phyloP scores from a whole-genome alignment of 2,113 vertebrate species.

The Crotalus viridis region DNA sequence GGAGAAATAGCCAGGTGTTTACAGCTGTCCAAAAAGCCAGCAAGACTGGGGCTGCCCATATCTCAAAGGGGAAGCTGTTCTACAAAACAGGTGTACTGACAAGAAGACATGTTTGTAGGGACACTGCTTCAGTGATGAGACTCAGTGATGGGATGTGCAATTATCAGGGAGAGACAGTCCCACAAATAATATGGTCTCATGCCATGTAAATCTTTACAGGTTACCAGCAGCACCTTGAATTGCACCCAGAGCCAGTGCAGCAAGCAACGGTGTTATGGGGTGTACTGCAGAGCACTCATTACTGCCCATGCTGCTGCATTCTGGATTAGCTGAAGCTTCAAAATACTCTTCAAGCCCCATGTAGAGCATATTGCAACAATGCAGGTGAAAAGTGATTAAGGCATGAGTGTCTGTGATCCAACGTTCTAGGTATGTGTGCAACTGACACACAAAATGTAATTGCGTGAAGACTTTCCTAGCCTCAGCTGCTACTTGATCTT shows the following conservation, averaged over 20 bases:
- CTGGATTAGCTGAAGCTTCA: not conserved
- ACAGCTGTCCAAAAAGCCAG: not conserved
- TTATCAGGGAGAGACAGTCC: not conserved
- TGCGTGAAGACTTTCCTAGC: not conserved
- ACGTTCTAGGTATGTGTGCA: not conserved
- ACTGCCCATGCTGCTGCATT: not conserved
- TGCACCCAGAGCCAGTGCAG: not conserved
- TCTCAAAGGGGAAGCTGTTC: not conserved
- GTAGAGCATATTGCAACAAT: not conserved
- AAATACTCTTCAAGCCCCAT: not conserved
- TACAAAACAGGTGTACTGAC: not conserved
- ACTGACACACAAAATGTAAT: not conserved
- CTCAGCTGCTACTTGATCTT: not conserved
- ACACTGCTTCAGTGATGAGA: not conserved
- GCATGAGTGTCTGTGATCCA: not conserved
- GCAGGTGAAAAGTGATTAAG: not conserved
- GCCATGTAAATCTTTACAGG: not conserved
- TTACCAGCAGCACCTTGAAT: not conserved
- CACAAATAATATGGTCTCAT: not conserved
- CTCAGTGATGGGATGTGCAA: not conserved
- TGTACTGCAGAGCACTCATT: not conserved
- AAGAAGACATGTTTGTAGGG: not conserved
- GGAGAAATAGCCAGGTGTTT: not conserved
- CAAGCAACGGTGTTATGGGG: not conserved
- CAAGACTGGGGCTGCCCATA: not conserved